Conservation (phyloP, 2,797 vertebrate species). For the Centroberyx gerrardi region DNA sequence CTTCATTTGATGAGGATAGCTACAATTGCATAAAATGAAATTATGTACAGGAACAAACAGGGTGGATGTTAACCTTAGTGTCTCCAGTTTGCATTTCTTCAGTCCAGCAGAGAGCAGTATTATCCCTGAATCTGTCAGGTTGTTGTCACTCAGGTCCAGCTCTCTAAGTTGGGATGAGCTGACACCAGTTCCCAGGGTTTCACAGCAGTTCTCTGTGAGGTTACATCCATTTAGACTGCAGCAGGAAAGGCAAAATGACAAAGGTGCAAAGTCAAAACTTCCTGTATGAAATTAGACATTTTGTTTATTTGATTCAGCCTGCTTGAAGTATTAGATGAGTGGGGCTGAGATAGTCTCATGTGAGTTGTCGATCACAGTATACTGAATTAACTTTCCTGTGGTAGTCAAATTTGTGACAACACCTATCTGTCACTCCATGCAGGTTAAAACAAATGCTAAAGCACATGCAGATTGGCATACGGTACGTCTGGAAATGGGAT, state of each 20-base stretch:
- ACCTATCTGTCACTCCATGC: too few relatives aligned
- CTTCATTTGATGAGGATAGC: background rate
- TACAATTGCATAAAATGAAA: background rate
- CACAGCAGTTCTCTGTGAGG: constrained; percentile 66
- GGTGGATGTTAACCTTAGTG: constrained; percentile 57
- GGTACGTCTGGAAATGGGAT: background rate
- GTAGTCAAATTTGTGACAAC: too few relatives aligned
- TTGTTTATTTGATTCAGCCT: background rate
- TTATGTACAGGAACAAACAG: background rate
- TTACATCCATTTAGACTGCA: constrained; percentile 70
- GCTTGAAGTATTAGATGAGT: too few relatives aligned
- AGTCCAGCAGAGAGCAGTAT: constrained; percentile 56
- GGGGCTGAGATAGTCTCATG: too few relatives aligned
- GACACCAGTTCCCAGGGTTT: constrained; percentile 47
- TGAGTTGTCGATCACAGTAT: too few relatives aligned
- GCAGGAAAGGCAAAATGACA: background rate
- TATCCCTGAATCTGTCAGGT: constrained; percentile 70
- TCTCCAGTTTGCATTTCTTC: constrained; percentile 59
- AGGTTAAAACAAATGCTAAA: too few relatives aligned
- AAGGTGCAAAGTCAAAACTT: background rate
- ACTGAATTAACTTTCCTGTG: too few relatives aligned
- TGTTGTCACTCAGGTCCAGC: constrained; percentile 75
- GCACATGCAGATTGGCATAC: background rate
- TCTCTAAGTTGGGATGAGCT: constrained; percentile 58
- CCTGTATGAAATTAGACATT: background rate